Percentiles rank a stretch among this genome's conserved stretches.
Conservation (phyloP, 2,113 vertebrate species). For the Nymphicus hollandicus region DNA sequence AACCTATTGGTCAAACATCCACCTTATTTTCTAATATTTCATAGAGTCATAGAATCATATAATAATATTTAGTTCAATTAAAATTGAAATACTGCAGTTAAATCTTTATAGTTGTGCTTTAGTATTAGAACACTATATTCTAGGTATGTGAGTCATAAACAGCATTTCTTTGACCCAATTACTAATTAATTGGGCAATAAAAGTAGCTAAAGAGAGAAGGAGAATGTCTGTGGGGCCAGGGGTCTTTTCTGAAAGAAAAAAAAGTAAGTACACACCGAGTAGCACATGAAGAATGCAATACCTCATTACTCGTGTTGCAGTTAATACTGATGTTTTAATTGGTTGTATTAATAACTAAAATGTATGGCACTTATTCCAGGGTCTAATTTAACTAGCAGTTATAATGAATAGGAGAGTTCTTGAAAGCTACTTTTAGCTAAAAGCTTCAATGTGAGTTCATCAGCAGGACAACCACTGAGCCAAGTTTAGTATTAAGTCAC, state of each 20-base stretch:
- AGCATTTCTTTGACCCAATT: background rate
- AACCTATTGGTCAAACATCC: background rate
- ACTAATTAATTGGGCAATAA: background rate
- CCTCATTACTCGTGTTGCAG: background rate
- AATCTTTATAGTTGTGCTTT: background rate
- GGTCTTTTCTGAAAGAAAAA: background rate
- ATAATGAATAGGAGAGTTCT: background rate
- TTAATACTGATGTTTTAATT: slow-evolving; percentile 8
- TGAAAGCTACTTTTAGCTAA: background rate
- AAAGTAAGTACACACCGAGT: background rate
- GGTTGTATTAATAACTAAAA: background rate
- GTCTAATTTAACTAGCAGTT: background rate
- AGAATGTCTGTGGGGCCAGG: background rate
- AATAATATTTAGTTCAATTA: background rate
- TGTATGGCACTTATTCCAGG: background rate
- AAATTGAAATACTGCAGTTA: background rate
- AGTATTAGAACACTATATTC: background rate
- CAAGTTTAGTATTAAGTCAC: background rate
- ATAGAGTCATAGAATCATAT: background rate
- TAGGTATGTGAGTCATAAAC: background rate
- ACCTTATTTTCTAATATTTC: background rate
- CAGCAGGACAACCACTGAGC: background rate
- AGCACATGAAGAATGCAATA: background rate
- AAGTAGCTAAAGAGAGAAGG: background rate
- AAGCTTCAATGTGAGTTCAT: background rate